Evolutionary conservation across 2,113 vertebrate genomes (phyloP).

Genomic region (Bos indicus): DNA sequence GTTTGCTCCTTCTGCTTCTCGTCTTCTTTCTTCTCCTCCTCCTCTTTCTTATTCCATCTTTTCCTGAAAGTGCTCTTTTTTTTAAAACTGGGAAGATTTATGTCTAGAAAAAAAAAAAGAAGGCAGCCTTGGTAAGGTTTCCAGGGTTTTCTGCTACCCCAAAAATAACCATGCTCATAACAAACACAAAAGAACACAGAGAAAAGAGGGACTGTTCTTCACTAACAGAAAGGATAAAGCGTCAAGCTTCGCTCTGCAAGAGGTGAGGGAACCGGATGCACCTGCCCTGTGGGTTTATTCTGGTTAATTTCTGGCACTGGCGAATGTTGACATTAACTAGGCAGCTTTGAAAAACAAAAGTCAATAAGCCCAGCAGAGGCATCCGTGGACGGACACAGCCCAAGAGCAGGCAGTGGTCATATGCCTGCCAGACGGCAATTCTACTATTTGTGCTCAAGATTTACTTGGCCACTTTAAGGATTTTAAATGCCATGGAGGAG

Average conservation of each 20-base stretch:
- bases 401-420: not conserved
- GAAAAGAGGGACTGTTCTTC: no score
- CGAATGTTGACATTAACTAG: not conserved
- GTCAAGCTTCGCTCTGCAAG: not conserved
- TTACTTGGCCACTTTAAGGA: not conserved
- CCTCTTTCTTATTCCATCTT: not conserved
- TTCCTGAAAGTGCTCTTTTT: not conserved
- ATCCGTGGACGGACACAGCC: not conserved
- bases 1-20: not conserved
- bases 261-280: not conserved
- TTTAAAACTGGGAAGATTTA: not conserved
- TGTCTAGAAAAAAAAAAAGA: not conserved
- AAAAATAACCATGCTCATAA: not conserved
- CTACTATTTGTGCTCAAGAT: not conserved
- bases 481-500: not conserved
- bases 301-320: not conserved
- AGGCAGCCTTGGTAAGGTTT: not conserved
- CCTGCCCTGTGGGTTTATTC: not conserved
- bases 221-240: not conserved
- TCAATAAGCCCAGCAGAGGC: not conserved
- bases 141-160: not conserved
- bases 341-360: constrained; percentile 17
- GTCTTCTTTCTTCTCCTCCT: not conserved
- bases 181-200: not conserved
- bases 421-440: not conserved